Base-by-base conservation (phyloP, 37 sponge, comb jelly and placozoan species). In the Chondrilla cf. caribensis region DNA sequence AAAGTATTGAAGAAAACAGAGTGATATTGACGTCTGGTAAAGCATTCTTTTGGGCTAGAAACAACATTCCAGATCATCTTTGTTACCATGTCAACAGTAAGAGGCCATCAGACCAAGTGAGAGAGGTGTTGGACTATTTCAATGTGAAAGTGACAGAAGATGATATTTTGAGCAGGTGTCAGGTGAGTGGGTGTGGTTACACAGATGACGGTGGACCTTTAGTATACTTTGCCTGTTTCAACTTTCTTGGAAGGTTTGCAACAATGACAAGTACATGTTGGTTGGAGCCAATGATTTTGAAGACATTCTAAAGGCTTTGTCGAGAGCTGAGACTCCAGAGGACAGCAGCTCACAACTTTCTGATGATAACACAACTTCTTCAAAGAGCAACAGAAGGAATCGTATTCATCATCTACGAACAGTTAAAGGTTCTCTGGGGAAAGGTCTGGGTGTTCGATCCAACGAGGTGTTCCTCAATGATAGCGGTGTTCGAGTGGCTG, bases 121-220 rank as follows among this genome's bases (percentile, higher is more conserved):
- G 31, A 29, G 80, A 79, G 60, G 80, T 79, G 4, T 38, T 79
- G 60, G 60, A 58, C 32, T 58, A 79, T 24, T 79, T 26, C 39
- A 55, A 79, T 8, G 80, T 79, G 17, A 25, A 38, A 26, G 58
- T 79, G 0, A 79, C 80, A 3, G 80, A 54, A 15, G 21, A 57
- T 11, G 80, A 79, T 54, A 79, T 79, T 26, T 51, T 79, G 37
- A 79, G 80, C 60, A 57, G 80, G 38, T 79, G 80, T 25, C 80
- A 79, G 59, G 80, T 79, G 25, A 17, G 80, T 51, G 25, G 8
- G 51, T 47, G 6, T 47, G 51, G 51, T 47, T 47, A 6, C 11
- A n/a, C n/a, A n/a, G n/a, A n/a, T n/a, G n/a, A n/a, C n/a, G n/a
- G n/a, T n/a, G n/a, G n/a, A n/a, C n/a, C n/a, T n/a, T n/a, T n/a